Conservation (phyloP, 1,140 invertebrate species). For the Drosophila novamexicana region DNA sequence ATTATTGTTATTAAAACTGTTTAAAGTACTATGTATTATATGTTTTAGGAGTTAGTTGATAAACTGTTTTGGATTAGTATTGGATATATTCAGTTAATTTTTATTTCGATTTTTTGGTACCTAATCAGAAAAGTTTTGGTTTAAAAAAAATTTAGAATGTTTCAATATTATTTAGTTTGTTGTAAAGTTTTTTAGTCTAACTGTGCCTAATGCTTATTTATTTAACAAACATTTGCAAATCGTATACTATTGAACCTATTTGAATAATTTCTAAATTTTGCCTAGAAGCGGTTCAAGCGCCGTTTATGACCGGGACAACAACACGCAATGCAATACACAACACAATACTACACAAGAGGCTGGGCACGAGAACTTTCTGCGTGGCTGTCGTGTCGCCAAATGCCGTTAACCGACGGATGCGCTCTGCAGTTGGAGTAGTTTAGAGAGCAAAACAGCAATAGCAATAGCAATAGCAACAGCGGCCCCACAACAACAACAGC, state of each 20-base stretch:
- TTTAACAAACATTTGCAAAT: too few species aligned
- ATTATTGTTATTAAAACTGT: neutral
- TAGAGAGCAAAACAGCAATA: slow-evolving; percentile 66
- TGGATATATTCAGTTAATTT: neutral
- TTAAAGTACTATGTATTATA: too few species aligned
- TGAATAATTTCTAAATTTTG: neutral
- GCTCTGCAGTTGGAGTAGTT: slow-evolving; percentile 33
- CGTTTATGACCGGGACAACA: slow-evolving; percentile 44
- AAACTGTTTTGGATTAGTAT: neutral
- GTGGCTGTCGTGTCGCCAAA: slow-evolving; percentile 51
- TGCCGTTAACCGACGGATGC: slow-evolving; percentile 63
- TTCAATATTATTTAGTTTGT: neutral
- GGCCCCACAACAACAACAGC: slow-evolving; percentile 34
- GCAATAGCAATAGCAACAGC: slow-evolving; percentile 58
- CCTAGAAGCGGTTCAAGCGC: neutral
- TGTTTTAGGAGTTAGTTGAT: neutral
- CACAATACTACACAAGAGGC: slow-evolving; percentile 50
- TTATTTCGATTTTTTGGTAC: neutral
- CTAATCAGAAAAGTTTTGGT: neutral
- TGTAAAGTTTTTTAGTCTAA: neutral
- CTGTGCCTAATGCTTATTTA: too few species aligned
- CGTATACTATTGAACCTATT: too few species aligned
- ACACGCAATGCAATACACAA: slow-evolving; percentile 50
- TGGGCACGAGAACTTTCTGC: slow-evolving; percentile 47
- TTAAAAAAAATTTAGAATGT: neutral